phyloP scores from a whole-genome alignment of 2,797 vertebrate genomes.

The Calcarius lapponicus region DNA sequence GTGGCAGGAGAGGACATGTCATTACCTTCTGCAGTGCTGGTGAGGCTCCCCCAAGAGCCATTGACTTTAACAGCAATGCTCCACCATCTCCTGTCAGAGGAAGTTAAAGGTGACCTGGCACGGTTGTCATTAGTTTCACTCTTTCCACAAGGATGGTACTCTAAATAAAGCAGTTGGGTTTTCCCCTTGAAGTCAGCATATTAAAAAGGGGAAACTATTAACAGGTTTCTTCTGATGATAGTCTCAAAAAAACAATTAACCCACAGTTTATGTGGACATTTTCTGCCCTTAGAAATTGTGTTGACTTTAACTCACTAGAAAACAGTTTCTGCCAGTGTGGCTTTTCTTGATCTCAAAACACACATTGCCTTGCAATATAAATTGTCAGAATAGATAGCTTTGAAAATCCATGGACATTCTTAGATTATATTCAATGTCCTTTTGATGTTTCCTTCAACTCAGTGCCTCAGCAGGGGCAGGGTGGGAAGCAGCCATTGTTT shows the following conservation, averaged over 20 bases:
- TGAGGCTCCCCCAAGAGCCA: constrained; percentile 11
- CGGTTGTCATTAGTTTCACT: neutral
- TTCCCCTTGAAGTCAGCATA: neutral
- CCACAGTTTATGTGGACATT: neutral
- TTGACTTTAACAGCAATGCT: constrained; percentile 3
- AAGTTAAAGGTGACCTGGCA: constrained; percentile 26
- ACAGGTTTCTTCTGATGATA: neutral
- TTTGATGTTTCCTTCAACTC: neutral
- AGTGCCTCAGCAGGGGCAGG: neutral
- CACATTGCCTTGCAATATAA: neutral
- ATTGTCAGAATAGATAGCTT: neutral
- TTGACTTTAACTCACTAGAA: neutral
- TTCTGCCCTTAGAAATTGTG: neutral
- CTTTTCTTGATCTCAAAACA: neutral
- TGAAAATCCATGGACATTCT: neutral
- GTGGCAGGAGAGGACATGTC: neutral
- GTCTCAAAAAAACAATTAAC: neutral
- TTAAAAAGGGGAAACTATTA: neutral
- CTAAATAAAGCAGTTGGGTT: neutral
- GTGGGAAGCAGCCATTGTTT: neutral
- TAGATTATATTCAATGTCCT: neutral
- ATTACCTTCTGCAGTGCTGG: neutral
- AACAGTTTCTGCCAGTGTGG: neutral
- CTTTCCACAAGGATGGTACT: neutral
- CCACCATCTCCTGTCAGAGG: neutral